Conservation (phyloP, 2,888 invertebrate species). For the Drosophila kokeensis region DNA sequence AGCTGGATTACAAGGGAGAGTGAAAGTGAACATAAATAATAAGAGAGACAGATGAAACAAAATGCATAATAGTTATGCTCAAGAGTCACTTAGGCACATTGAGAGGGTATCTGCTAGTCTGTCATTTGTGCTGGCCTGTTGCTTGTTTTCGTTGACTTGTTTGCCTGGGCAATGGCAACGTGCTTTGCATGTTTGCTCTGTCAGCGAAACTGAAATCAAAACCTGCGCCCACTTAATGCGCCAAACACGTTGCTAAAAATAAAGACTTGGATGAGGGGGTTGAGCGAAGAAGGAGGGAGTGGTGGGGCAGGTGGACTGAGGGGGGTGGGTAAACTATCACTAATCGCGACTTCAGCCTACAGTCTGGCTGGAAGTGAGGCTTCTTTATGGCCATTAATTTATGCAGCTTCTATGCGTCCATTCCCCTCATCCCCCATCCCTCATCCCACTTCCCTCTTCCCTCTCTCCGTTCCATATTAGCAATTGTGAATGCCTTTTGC, state of each 20-base stretch:
- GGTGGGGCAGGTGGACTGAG: background rate
- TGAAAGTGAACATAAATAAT: background rate
- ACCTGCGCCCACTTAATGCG: slow-evolving; percentile 66
- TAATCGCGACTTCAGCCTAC: slow-evolving; percentile 26
- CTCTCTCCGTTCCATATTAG: background rate
- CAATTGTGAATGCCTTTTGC: slow-evolving; percentile 37
- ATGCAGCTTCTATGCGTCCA: slow-evolving; percentile 51
- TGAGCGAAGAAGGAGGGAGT: background rate
- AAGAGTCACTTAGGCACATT: background rate
- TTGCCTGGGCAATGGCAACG: slow-evolving; percentile 38
- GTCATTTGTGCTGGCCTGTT: background rate
- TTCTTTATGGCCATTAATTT: slow-evolving; percentile 62
- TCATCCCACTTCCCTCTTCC: background rate
- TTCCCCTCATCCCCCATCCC: background rate
- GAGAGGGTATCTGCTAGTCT: slow-evolving; percentile 18
- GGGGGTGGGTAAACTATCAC: slow-evolving; percentile 20
- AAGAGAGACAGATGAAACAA: too few relatives aligned
- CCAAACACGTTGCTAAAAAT: slow-evolving; percentile 68
- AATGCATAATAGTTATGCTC: background rate
- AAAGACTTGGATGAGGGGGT: too few relatives aligned
- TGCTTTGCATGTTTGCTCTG: slow-evolving; percentile 61
- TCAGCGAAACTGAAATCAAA: slow-evolving; percentile 47
- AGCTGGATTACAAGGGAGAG: background rate
- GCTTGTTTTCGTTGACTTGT: slow-evolving; percentile 5
- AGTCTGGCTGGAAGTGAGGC: slow-evolving; percentile 40